Evolutionary conservation across 2,888 invertebrate genomes (phyloP).

Genomic region (Thelaira solivaga): DNA sequence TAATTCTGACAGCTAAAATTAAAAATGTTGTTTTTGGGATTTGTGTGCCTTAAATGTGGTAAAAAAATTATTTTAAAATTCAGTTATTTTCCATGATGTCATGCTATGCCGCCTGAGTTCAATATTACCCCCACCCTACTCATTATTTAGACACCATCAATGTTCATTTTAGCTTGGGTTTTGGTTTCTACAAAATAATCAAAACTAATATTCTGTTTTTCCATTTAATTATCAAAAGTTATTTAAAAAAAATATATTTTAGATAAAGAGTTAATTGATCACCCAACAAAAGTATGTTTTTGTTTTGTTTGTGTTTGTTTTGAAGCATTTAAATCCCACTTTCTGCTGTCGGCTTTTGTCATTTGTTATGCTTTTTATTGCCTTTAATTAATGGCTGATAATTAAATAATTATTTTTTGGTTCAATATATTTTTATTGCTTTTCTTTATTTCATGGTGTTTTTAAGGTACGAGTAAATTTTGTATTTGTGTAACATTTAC

Average conservation of each 20-base stretch:
- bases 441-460: background rate
- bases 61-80: too few species aligned
- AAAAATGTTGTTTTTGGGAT: too few species aligned
- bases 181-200: too few species aligned
- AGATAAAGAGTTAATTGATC: constrained; percentile 17
- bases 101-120: too few species aligned
- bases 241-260: background rate
- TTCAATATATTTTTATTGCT: background rate
- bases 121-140: too few species aligned
- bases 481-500: too few species aligned
- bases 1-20: too few species aligned
- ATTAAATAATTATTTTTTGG: background rate
- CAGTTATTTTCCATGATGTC: too few species aligned
- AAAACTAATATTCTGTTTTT: background rate
- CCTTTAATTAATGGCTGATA: background rate
- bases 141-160: too few species aligned
- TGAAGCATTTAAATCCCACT: constrained; percentile 5
- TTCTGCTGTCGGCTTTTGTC: background rate
- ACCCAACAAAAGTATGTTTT: constrained; percentile 1
- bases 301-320: constrained; percentile 2
- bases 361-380: background rate
- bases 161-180: too few species aligned
- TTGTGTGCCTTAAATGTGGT: too few species aligned
- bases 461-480: too few species aligned
- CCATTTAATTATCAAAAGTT: background rate